Percentiles rank a stretch among this genome's conserved stretches.
Evolutionary conservation across 2,888 invertebrate genomes (phyloP).

Genomic region (Lasiommata megera): DNA sequence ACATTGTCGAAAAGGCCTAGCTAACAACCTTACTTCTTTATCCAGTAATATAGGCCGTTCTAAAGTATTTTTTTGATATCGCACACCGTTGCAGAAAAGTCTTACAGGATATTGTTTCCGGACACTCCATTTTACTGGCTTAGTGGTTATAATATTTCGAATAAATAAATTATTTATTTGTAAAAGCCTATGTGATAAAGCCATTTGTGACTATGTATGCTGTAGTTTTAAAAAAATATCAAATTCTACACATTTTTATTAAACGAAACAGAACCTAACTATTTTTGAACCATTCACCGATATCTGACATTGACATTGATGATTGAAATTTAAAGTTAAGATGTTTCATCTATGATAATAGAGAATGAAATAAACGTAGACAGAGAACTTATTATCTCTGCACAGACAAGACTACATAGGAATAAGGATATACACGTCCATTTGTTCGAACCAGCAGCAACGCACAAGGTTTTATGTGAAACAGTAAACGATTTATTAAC

Average conservation of each 20-base stretch:
- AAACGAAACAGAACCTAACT: constrained; percentile 6
- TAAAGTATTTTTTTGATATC: constrained; percentile 43
- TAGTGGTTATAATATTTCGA: constrained; percentile 56
- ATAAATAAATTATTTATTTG: constrained; percentile 52
- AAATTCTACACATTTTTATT: constrained; percentile 21
- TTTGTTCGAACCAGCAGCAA: too few relatives aligned
- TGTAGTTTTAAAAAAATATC: neutral
- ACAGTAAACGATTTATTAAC: too few relatives aligned
- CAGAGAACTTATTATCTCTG: too few relatives aligned
- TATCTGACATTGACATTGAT: neutral
- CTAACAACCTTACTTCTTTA: constrained; percentile 38
- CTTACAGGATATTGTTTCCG: constrained; percentile 47
- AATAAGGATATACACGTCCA: too few relatives aligned
- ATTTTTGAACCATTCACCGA: constrained; percentile 10
- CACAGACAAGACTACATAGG: too few relatives aligned
- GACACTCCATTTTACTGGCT: constrained; percentile 59
- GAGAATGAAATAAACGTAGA: too few relatives aligned
- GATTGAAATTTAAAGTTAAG: neutral
- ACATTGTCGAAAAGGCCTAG: constrained; percentile 42
- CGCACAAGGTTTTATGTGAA: too few relatives aligned
- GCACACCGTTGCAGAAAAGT: constrained; percentile 51
- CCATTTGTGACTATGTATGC: constrained; percentile 50
- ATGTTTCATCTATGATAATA: too few relatives aligned
- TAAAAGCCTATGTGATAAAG: constrained; percentile 56
- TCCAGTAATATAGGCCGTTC: constrained; percentile 37